phyloP scores from a whole-genome alignment of 1,140 invertebrate species.

The Varroa destructor region DNA sequence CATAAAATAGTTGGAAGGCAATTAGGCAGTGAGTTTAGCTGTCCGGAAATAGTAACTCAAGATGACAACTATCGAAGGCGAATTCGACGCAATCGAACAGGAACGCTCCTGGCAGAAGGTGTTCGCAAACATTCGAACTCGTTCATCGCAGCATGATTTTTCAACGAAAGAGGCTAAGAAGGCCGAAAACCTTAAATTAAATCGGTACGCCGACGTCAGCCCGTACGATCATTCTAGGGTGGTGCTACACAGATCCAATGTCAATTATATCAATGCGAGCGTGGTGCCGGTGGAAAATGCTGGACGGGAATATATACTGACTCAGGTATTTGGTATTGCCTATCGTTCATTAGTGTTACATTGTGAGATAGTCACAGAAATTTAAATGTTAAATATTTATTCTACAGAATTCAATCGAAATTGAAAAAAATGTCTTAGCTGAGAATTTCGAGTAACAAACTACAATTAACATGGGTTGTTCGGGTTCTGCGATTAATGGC shows the following conservation, averaged over 20 bases:
- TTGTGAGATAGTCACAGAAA: no score
- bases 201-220: slow-evolving; percentile 85
- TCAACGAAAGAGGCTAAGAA: slow-evolving; percentile 61
- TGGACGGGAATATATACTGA: slow-evolving; percentile 71
- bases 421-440: slow-evolving; percentile 28
- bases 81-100: slow-evolving; percentile 5
- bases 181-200: slow-evolving; percentile 61
- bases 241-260: slow-evolving; percentile 54
- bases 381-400: background rate
- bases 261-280: slow-evolving; percentile 70
- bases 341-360: no score
- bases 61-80: background rate
- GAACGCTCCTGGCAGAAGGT: slow-evolving; percentile 5
- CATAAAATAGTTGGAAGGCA: no score
- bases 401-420: slow-evolving; percentile 7
- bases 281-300: slow-evolving; percentile 56
- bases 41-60: no score
- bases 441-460: no score
- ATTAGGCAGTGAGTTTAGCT: no score
- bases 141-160: slow-evolving; percentile 43
- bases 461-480: no score
- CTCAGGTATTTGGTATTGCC: slow-evolving; percentile 40
- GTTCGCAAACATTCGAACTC: background rate
- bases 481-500: no score
- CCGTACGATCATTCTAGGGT: slow-evolving; percentile 87